Evolutionary conservation across 2,888 invertebrate genomes (phyloP), one percentile per base, ranked within the genome.

Genomic region (Agriotes lineatus): DNA sequence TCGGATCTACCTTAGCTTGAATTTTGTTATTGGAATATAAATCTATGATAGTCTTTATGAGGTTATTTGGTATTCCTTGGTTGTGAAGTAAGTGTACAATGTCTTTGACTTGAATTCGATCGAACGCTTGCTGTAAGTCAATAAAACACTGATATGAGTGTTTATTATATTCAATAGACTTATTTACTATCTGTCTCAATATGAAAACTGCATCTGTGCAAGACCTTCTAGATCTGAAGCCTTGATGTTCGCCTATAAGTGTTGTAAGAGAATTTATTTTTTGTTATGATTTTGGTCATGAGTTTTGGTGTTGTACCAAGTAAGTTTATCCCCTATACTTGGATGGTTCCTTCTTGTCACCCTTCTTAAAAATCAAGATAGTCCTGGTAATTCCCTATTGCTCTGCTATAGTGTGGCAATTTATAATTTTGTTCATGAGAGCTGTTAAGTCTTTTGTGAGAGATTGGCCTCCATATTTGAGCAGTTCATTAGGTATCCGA

Each of bases 401-500:
- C 16, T 56, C 37, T 2, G 56, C 19, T 56, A 56, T 37, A 37
- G 10, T 56, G 37, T 35, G 35, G 37, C 20, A 19, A 30, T 3
- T 37, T 2, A 56, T 10, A 56, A 37, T 37, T 56, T 56, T 56
- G 18, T 56, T 56, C 1, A 56, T 56, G 35, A 35, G 10, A 19
- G 37, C 37, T 2, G 25, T 4, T 56, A 56, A 19, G n/a, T 56
- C 37, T 9, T 56, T 18, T 37, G 10, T 56, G 18, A 56, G 37
- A 9, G 19, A 37, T 56, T 35, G 56, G 35, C 37, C 37, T 18
- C 56, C 56, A 56, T 16, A 35, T 18, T 56, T 56, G 19, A 56
- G 35, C 19, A 56, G 16, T 56, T 56, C 20, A 56, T 37, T 56
- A 37, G 18, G 56, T 18, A 56, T 56, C 7, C 37, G 16, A 37